Evolutionary conservation across 2,797 vertebrate genomes (phyloP), one percentile per base, ranked within the genome.

Genomic region (Helicolenus hilgendorfi): DNA sequence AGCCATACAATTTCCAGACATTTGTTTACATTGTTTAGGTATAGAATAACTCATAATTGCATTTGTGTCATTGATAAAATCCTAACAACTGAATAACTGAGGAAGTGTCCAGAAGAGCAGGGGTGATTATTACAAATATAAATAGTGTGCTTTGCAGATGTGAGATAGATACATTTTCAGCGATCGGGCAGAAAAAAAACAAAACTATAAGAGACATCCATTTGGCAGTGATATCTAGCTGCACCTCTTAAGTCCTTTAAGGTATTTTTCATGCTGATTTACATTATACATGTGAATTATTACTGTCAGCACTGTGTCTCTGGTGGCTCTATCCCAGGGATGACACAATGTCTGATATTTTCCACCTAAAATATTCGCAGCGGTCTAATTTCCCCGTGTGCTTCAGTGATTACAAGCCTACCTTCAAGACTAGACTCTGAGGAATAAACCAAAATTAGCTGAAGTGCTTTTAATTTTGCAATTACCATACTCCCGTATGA

Each of bases 401-500:
- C 88, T 78, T 53, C 74, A 79, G 67, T 80, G 84, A 92, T 92
- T 92, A 91, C 81, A 83, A 69, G 69, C 56, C 77, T 82, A 69
- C 86, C 76, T 86, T 74, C 77, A 82, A 89, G 79, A 89, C 87
- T 79, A 84, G 67, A 84, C 73, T 88, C 72, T 56, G 83, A 89
- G 78, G 65, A 91, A 92, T 85, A 72, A 89, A 84, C 76, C 65
- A 78, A 84, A 92, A 92, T 93, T 86, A 93, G 88, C 79, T 88
- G 86, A 87, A 93, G 88, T 88, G 92, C 88, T 90, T 94, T 94
- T 94, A 92, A 94, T 92, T 90, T 90, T 85, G 59, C 82, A 92
- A 95, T 94, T 91, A 95, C 84, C 89, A 86, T 85, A 74, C 77
- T 89, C 53, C 68, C 7, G 86, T 91, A 89, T 91, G 86, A 96